These are phyloP conservation scores for Leptocoma aspasia DNA, from an alignment of 2,113 vertebrate species.

Conservation along the genomic window DNA sequence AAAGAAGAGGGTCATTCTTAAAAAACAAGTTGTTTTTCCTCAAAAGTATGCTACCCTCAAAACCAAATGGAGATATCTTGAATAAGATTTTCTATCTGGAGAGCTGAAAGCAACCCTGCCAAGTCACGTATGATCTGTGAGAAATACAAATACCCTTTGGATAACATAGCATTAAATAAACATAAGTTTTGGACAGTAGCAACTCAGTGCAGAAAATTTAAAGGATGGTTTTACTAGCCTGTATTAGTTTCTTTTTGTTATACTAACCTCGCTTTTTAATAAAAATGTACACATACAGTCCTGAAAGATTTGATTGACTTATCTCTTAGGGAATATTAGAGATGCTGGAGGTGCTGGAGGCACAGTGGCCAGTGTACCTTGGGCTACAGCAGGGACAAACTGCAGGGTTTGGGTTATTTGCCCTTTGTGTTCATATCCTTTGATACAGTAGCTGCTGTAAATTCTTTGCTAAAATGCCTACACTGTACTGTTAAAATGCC, in stretches of 20 bases:
- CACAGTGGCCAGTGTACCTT: rapidly evolving
- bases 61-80: not conserved
- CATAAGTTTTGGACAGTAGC: not conserved
- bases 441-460: not conserved
- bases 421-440: not conserved
- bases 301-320: not conserved
- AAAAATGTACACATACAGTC: not conserved
- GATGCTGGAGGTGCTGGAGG: not conserved
- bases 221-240: not conserved
- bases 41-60: not conserved
- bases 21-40: not conserved
- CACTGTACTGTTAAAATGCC: not conserved
- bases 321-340: not conserved
- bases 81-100: not conserved
- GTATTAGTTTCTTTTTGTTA: not conserved
- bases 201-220: not conserved
- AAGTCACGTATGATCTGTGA: not conserved
- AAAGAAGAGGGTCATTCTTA: not conserved
- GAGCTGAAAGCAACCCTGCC: not conserved
- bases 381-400: not conserved
- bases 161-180: not conserved
- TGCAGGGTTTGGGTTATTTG: not conserved
- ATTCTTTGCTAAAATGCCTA: not conserved
- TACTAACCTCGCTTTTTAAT: not conserved
- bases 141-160: not conserved